phyloP scores from a whole-genome alignment of 2,797 vertebrate species.

The Pterois miles region DNA sequence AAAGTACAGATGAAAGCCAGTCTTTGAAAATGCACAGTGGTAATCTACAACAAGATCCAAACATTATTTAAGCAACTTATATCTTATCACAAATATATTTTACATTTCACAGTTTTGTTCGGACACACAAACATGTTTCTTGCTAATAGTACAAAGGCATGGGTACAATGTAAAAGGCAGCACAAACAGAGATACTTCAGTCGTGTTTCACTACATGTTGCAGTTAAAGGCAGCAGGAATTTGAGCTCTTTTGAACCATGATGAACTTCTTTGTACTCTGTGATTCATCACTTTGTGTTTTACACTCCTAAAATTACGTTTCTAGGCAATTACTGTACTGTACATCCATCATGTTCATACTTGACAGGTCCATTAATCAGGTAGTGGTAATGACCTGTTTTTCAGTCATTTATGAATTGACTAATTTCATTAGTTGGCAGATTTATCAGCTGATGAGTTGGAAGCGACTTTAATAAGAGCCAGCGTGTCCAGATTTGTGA shows the following conservation, averaged over 20 bases:
- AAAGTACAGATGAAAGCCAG: background rate
- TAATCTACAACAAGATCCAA: background rate
- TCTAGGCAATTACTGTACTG: background rate
- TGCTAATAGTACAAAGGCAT: constrained; percentile 57
- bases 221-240: constrained; percentile 59
- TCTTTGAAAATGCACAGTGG: background rate
- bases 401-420: background rate
- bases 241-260: constrained; percentile 21
- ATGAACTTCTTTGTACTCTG: background rate
- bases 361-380: constrained; percentile 2
- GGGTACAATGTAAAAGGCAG: constrained; percentile 54
- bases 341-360: constrained; percentile 17
- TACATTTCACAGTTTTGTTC: constrained; percentile 58
- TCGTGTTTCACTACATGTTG: constrained; percentile 32
- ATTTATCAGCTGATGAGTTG: constrained; percentile 12
- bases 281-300: constrained; percentile 20
- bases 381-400: background rate
- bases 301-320: background rate
- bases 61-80: background rate
- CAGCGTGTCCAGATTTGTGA: background rate
- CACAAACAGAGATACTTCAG: constrained; percentile 36
- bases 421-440: constrained; percentile 7
- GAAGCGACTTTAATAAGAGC: background rate
- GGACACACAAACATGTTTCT: constrained; percentile 20
- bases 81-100: constrained; percentile 29